Evolutionary conservation across 2,113 vertebrate species (phyloP).

Genomic region (Cryptotis parvus): DNA sequence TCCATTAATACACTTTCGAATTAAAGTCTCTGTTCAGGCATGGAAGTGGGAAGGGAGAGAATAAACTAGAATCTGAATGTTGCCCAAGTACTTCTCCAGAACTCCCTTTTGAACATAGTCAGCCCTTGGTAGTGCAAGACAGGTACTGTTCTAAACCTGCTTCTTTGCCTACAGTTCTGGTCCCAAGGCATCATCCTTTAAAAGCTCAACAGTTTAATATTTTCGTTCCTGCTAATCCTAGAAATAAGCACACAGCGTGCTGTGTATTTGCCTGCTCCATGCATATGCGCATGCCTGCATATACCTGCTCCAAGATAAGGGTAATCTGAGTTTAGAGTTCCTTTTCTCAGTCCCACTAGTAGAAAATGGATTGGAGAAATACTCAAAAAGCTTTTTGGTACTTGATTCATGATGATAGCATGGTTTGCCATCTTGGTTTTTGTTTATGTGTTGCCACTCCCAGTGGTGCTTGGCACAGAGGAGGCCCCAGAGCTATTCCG

Average conservation of each 20-base stretch:
- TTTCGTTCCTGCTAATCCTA: conserved; percentile 41
- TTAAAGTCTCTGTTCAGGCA: neutral
- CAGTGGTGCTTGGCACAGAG: too few relatives aligned
- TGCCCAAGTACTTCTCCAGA: neutral
- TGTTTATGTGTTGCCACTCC: neutral
- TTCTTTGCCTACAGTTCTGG: neutral
- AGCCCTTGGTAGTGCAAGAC: neutral
- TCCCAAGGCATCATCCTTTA: conserved; percentile 7
- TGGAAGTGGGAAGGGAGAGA: neutral
- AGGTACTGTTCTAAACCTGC: neutral
- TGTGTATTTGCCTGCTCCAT: too few relatives aligned
- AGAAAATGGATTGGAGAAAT: neutral
- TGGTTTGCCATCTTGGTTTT: neutral
- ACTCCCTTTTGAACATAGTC: neutral
- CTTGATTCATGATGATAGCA: neutral
- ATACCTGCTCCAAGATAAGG: neutral
- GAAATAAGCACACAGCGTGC: neutral
- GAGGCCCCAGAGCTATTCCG: too few relatives aligned
- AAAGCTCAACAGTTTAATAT: neutral
- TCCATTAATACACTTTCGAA: neutral
- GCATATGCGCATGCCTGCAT: too few relatives aligned
- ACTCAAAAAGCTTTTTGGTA: neutral
- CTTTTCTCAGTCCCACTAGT: neutral
- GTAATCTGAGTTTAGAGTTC: neutral
- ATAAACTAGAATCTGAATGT: neutral